Evolutionary conservation across 2,888 invertebrate species (phyloP), one percentile per base, ranked within the genome.

Genomic region (Ryuthela nishihirai): DNA sequence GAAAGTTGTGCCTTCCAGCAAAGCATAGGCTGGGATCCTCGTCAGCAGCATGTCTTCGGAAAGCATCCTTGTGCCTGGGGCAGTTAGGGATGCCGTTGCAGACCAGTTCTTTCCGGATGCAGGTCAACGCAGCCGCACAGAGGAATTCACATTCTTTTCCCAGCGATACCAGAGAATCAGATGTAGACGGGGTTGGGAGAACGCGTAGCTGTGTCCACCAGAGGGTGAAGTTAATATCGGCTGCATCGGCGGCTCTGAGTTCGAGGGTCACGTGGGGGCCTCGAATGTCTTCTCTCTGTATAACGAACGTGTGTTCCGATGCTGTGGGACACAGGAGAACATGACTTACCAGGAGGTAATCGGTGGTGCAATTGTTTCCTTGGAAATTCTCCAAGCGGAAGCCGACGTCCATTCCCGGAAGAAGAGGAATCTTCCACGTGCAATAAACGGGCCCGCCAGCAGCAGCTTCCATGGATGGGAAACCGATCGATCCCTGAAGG

Each of bases 61-160:
- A 15, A 7, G 82, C 83, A 6, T 54, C 60, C 17, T 54, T 62
- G 26, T 41, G 44, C 21, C 49, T 45, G 12, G 63, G 64, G 73
- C 92, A 92, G 73, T 92, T 92, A 15, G 87, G 81, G 2, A 90
- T 82, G 4, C 91, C 91, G 71, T 92, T 91, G 74, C 92, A 92
- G 2, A 92, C 83, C 21, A 91, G 77, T 69, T 87, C 81, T 18
- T 84, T 83, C 4, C 90, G 89, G 70, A 92, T 88, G 72, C 92
- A 92, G 18, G 87, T 78, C 66, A 87, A 85, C 2, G 89, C 69
- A 4, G 72, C 90, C 0, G 91, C 91, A 74, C 92, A 93, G 54
- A 86, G 82, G 70, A 92, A 93, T 67, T 87, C 90, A 72, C 92
- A 92, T 21, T 82, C 83, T 46, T 62, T 55, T 6, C 64, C 58